These are phyloP conservation scores for Metacarcinus magister DNA, from an alignment of 2,888 invertebrate genomes.

Conservation along the genomic window DNA sequence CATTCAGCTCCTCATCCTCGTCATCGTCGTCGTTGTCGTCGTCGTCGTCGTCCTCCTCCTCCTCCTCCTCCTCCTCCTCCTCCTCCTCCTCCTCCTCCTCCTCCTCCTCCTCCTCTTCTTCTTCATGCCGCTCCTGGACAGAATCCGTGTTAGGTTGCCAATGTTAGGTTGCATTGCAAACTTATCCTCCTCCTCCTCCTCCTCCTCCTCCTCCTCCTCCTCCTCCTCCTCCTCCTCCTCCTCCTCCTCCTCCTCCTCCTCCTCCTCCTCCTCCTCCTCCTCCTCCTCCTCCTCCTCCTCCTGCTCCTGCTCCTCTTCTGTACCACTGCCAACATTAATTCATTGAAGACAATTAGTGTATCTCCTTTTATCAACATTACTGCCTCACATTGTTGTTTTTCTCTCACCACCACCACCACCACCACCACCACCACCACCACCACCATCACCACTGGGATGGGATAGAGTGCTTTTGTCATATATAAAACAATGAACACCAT, in stretches of 20 bases:
- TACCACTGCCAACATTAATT: background rate
- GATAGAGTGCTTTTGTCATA: too few relatives aligned
- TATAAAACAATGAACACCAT: too few relatives aligned
- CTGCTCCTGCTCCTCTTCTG: background rate
- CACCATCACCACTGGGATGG: too few relatives aligned
- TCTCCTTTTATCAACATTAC: background rate
- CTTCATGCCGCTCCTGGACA: background rate
- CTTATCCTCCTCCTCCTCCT: background rate
- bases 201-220: too few relatives aligned
- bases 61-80: background rate
- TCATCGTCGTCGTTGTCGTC: too few relatives aligned
- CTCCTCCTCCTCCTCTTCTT: background rate
- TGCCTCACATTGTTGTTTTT: too few relatives aligned
- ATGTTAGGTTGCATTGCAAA: background rate
- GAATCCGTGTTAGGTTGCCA: background rate
- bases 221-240: too few relatives aligned
- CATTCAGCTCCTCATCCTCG: too few relatives aligned
- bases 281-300: constrained; percentile 26
- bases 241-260: background rate
- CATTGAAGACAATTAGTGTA: too few relatives aligned
- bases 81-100: background rate
- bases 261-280: background rate
- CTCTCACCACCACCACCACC: too few relatives aligned
- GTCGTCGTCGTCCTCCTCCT: too few relatives aligned
- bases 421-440: too few relatives aligned